phyloP scores from a whole-genome alignment of 2,797 vertebrate species.

The Ceyx erithaca region DNA sequence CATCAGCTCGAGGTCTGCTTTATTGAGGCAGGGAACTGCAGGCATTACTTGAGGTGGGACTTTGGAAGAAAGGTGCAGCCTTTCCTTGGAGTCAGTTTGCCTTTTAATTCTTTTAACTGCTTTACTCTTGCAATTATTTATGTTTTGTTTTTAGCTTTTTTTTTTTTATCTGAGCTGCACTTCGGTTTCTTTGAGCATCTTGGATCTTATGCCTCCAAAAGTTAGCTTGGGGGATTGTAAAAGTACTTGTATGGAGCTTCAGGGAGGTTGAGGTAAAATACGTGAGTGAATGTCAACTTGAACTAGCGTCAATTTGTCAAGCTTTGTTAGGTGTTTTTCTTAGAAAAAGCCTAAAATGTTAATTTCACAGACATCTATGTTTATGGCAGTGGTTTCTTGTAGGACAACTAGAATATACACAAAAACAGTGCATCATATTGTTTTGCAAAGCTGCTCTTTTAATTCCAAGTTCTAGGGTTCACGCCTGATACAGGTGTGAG shows the following conservation, averaged over 20 bases:
- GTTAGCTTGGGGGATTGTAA: not conserved
- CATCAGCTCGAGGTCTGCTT: not conserved
- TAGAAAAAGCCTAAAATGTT: not conserved
- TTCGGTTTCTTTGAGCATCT: rapidly evolving
- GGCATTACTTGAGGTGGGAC: not conserved
- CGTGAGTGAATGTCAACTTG: not conserved
- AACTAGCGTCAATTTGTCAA: not conserved
- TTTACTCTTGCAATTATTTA: not conserved
- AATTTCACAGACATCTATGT: not conserved
- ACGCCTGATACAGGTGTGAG: not conserved
- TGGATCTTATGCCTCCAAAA: not conserved
- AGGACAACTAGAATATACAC: not conserved
- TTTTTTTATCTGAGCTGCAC: not conserved
- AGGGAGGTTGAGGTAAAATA: not conserved
- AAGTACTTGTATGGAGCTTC: not conserved
- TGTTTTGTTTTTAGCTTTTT: not conserved
- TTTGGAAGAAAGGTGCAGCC: not conserved
- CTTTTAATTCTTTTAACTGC: not conserved
- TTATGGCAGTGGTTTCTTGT: not conserved
- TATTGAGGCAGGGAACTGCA: not conserved
- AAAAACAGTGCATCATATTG: not conserved
- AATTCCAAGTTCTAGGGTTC: not conserved
- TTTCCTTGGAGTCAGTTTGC: not conserved
- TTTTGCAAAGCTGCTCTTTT: not conserved
- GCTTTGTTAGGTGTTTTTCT: not conserved